Evolutionary conservation across 2,113 vertebrate species (phyloP).

Genomic region (Zosterops pallidus): DNA sequence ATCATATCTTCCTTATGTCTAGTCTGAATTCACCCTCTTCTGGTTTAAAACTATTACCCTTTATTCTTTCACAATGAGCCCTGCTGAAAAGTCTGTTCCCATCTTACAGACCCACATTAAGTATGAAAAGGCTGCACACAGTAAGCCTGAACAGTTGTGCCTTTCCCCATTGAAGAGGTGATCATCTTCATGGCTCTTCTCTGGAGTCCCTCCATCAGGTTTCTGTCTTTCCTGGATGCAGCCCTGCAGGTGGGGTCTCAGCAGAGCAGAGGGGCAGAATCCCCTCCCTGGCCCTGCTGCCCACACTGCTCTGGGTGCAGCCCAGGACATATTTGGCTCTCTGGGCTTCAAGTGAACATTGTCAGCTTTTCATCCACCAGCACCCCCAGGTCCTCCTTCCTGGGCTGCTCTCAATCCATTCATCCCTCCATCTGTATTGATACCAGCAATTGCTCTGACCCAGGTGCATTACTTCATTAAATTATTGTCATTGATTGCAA

Average conservation of each 20-base stretch:
- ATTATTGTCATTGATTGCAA: not conserved
- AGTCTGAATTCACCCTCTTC: not conserved
- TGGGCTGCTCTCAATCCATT: not conserved
- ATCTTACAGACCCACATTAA: not conserved
- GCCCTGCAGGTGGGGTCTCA: not conserved
- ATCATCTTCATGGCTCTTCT: not conserved
- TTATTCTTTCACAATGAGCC: not conserved
- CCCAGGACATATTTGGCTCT: accelerated
- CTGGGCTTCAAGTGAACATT: accelerated
- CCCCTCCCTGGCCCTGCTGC: not conserved
- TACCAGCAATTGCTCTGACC: not conserved
- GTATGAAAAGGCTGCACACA: accelerated
- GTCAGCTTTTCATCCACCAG: not conserved
- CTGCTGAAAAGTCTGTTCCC: not conserved
- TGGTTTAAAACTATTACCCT: not conserved
- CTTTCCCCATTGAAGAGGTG: not conserved
- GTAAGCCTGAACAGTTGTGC: not conserved
- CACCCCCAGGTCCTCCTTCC: not conserved
- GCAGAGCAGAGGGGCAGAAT: not conserved
- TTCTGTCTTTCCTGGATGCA: not conserved
- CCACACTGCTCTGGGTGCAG: accelerated
- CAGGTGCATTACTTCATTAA: not conserved
- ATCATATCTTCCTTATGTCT: not conserved
- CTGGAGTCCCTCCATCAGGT: accelerated
- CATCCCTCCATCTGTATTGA: accelerated